Base-by-base conservation (phyloP, 35 echinoderm and acorn worm genomes). In the Apostichopus parvimensis region DNA sequence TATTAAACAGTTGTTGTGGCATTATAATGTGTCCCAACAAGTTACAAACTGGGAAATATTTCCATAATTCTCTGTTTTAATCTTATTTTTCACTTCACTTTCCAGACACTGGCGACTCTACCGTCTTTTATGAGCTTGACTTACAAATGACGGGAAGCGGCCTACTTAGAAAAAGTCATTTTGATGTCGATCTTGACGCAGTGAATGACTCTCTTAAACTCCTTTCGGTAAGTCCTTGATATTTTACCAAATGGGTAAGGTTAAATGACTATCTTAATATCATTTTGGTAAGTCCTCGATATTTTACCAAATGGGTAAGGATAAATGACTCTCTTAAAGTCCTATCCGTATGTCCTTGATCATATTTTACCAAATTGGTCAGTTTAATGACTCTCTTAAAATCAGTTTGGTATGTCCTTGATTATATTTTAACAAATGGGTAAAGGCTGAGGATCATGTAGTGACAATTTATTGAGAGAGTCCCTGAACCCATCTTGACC, bases 81-180 rank as follows among this genome's bases (percentile, higher is more conserved):
- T 9, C 64, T 18, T 68, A 18, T 68, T 18, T 71, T 22, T n/a
- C n/a, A n/a, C n/a, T n/a, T 82, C 54, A 23, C 55, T 86, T 93
- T 72, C 7, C 78, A 97, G 95, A 97, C 20, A 97, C 94, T 20
- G 92, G 79, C 6, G 92, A 93, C 22, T 75, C 92, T 3, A 53
- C 82, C 14, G 87, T 91, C 22, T 77, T 87, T 17, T 98, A 92
- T 94, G 96, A 95, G 13, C 80, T 95, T 5, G 92, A 98, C 52
- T 68, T 98, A 55, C 90, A 94, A 56, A 94, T 98, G 92, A 98
- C 96, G 21, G 80, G 92, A 18, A 71, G 88, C 76, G 96, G 94
- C 54, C 89, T 98, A 5, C 92, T 98, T 25, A 93, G 96, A 26
- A 95, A 98, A 77, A 98, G 96, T 92, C 83, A 95, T 70, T 98